phyloP scores from a whole-genome alignment of 1,140 invertebrate species.

The Muscidifurax raptorellus region DNA sequence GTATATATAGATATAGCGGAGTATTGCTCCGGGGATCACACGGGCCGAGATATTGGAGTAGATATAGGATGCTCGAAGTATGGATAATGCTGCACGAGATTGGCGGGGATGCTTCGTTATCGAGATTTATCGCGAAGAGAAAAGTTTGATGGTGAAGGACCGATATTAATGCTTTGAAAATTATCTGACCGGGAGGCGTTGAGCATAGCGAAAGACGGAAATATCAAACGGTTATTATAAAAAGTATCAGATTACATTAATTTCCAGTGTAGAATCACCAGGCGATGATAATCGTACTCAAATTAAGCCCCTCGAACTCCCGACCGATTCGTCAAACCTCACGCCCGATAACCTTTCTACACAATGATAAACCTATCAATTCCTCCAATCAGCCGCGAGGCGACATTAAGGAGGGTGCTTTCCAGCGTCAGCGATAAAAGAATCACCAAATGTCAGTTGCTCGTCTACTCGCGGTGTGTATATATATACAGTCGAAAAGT shows the following conservation, averaged over 20 bases:
- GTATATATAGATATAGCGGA: not conserved
- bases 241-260: too few relatives aligned
- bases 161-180: not conserved
- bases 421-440: not conserved
- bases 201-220: too few relatives aligned
- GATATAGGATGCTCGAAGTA: too few relatives aligned
- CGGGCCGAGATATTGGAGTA: not conserved
- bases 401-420: constrained; percentile 27
- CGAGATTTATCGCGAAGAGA: not conserved
- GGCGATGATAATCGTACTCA: too few relatives aligned
- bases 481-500: not conserved
- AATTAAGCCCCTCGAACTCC: too few relatives aligned
- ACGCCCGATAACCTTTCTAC: not conserved
- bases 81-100: not conserved
- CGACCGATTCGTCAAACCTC: constrained; percentile 5
- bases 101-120: not conserved
- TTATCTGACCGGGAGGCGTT: too few relatives aligned
- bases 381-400: not conserved
- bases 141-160: not conserved
- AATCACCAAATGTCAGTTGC: not conserved
- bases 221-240: not conserved
- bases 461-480: not conserved
- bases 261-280: too few relatives aligned
- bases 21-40: not conserved
- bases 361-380: constrained; percentile 45